Percentiles rank a stretch among this genome's conserved stretches.
Conservation (phyloP, 2,797 vertebrate species). For the Vireo griseus region DNA sequence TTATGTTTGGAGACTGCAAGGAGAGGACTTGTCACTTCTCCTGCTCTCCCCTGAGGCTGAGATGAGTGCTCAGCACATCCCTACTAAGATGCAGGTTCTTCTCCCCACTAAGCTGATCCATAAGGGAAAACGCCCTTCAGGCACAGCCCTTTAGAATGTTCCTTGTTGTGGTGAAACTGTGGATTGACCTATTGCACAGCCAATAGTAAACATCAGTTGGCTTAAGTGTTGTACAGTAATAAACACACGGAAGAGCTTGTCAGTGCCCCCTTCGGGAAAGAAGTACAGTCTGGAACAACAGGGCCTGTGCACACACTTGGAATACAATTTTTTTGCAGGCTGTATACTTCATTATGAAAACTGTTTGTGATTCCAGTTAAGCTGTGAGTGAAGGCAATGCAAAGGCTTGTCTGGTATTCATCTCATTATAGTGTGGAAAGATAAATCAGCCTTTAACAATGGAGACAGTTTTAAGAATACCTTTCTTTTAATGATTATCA, state of each 20-base stretch:
- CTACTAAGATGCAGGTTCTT: neutral
- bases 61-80: neutral
- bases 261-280: neutral
- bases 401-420: neutral
- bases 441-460: neutral
- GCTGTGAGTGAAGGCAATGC: neutral
- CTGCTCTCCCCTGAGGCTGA: neutral
- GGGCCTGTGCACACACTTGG: neutral
- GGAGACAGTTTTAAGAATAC: neutral
- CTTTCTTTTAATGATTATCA: neutral
- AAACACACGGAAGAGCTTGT: conserved; percentile 8
- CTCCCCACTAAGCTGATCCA: neutral
- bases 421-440: neutral
- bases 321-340: neutral
- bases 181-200: neutral
- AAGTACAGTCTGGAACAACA: conserved; percentile 2
- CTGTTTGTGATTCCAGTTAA: neutral
- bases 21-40: neutral
- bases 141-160: neutral
- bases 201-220: neutral
- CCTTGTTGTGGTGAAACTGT: neutral
- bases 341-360: neutral
- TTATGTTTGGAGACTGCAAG: neutral
- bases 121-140: neutral
- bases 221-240: neutral